Evolutionary conservation across 2,888 invertebrate species (phyloP), one percentile per base, ranked within the genome.

Genomic region (Ditylenchus weischeri): DNA sequence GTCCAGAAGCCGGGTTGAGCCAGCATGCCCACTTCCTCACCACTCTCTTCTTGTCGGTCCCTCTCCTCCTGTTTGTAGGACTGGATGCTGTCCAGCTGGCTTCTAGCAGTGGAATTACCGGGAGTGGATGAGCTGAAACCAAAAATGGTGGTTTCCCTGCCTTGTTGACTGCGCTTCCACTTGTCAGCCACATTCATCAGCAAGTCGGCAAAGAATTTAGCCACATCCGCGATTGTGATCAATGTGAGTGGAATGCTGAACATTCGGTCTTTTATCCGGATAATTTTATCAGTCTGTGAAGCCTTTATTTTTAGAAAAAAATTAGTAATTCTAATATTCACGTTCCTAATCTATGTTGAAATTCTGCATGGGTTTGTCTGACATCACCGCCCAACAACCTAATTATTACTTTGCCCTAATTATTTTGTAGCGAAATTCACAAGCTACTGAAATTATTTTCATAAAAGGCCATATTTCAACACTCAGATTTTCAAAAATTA

Each of bases 201-300:
- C 15, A 63, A 50, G 21, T 63, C 63, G 50, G 63, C 23, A 48
- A 62, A 62, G 19, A 62, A 62, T 18, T 81, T 81, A 15, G 81
- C 79, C 11, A 81, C 71, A 64, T 81, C 81, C 8, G 81, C 81
- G 23, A 81, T 81, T 13, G 81, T 81, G 21, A 81, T 77, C n/a
- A 81, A 70, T 15, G 81, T 81, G 21, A 80, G 63, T 0, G 81
- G 81, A 57, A 81, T 81, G n/a, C 79, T 78, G 66, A 50, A 76
- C 62, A n/a, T 50, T 19, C 18, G 23, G 2, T 29, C 2, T 29
- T 29, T 29, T 50, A 62, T 4, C 21, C n/a, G n/a, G n/a, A n/a
- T n/a, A n/a, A n/a, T n/a, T n/a, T n/a, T n/a, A n/a, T n/a, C n/a
- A n/a, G n/a, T n/a, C n/a, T n/a, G n/a, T n/a, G n/a, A n/a, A n/a